Conservation (phyloP, 2,888 invertebrate genomes). For the Drosophila paramelanica region DNA sequence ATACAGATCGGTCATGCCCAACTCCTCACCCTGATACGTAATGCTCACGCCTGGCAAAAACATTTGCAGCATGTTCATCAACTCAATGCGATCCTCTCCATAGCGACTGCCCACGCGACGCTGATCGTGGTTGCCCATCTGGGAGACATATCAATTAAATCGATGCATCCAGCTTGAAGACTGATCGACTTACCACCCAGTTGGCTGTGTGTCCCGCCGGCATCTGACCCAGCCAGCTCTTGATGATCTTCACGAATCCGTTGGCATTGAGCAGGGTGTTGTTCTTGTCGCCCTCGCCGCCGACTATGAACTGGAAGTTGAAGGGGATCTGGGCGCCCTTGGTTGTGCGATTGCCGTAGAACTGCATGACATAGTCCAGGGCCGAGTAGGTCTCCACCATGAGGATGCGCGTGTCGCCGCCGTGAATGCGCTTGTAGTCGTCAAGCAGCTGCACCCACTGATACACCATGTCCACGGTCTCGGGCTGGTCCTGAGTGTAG, state of each 20-base stretch:
- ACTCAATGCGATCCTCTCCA: conserved; percentile 89
- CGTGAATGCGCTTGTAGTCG: conserved; percentile 85
- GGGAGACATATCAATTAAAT: no score
- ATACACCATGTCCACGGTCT: conserved; percentile 89
- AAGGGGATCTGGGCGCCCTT: conserved; percentile 88
- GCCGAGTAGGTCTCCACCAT: conserved; percentile 88
- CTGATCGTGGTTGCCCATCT: conserved; percentile 91
- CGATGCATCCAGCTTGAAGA: no score
- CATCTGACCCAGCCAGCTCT: conserved; percentile 87
- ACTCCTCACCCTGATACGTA: conserved; percentile 85
- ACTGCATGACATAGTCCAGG: conserved; percentile 86
- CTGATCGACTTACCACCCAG: conserved; percentile 87
- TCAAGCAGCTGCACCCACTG: conserved; percentile 88
- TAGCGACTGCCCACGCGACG: conserved; percentile 88
- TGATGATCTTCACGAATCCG: conserved; percentile 86
- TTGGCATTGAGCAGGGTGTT: conserved; percentile 82
- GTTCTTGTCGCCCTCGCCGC: conserved; percentile 86
- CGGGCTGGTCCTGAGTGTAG: conserved; percentile 88
- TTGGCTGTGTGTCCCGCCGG: conserved; percentile 87
- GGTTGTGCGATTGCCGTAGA: conserved; percentile 86
- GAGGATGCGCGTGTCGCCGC: conserved; percentile 86
- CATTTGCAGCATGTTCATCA: conserved; percentile 90
- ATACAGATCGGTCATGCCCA: conserved; percentile 84
- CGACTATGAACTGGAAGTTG: conserved; percentile 88
- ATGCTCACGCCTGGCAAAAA: conserved; percentile 88